These are phyloP conservation scores for Helarctos malayanus DNA, from an alignment of 2,797 vertebrate species.

Conservation along the genomic window DNA sequence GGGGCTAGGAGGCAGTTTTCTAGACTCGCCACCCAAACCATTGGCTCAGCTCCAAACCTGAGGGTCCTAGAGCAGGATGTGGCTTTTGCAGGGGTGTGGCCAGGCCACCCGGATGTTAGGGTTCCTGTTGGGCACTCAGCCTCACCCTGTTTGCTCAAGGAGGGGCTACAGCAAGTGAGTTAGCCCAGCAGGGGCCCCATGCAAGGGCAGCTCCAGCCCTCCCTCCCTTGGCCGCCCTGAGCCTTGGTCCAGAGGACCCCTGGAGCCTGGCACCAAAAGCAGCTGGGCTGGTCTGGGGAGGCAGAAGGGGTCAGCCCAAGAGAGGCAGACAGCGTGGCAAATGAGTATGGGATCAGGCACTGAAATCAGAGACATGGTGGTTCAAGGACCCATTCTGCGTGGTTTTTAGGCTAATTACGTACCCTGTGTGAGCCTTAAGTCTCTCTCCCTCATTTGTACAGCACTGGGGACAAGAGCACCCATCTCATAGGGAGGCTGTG, in stretches of 20 bases:
- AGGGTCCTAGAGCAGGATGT: slow-evolving; percentile 68
- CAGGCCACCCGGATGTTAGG: slow-evolving; percentile 76
- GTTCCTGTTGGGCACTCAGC: slow-evolving; percentile 74
- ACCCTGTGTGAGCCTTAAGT: background rate
- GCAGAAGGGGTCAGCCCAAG: background rate
- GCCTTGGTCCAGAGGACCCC: background rate
- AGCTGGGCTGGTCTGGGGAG: slow-evolving; percentile 60
- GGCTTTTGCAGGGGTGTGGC: slow-evolving; percentile 51
- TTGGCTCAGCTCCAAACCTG: background rate
- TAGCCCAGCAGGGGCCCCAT: background rate
- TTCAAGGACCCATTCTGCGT: background rate
- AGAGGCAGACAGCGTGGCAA: background rate
- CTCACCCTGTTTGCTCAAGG: slow-evolving; percentile 87
- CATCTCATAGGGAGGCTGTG: background rate
- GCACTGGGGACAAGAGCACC: background rate
- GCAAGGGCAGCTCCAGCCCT: background rate
- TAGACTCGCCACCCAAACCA: background rate
- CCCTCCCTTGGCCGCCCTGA: background rate
- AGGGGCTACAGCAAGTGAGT: slow-evolving; percentile 72
- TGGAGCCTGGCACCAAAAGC: slow-evolving; percentile 80
- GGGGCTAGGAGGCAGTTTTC: background rate
- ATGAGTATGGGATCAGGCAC: background rate
- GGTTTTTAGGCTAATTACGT: background rate
- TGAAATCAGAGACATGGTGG: background rate
- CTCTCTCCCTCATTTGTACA: background rate